Conservation (phyloP, 2,113 vertebrate species). For the Ploceus nigricollis region DNA sequence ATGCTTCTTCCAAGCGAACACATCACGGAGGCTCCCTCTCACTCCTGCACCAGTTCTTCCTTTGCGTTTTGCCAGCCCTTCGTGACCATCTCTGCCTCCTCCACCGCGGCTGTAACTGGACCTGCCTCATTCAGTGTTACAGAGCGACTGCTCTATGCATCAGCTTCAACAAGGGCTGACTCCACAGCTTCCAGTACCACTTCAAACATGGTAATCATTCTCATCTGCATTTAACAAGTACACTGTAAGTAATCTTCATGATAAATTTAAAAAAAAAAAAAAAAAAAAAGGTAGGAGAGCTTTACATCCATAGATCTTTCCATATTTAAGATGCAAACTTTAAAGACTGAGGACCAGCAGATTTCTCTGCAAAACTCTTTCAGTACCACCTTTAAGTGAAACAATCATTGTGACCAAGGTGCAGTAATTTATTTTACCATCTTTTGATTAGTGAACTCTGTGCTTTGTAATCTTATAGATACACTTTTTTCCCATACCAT, state of each 20-base stretch:
- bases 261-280: background rate
- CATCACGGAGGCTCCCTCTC: fast-evolving
- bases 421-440: background rate
- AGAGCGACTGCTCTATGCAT: background rate
- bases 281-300: fast-evolving
- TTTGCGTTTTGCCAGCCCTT: fast-evolving
- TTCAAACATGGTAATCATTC: background rate
- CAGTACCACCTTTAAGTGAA: background rate
- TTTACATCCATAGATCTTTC: background rate
- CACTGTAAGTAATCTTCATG: background rate
- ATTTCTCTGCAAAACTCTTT: background rate
- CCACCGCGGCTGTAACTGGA: background rate
- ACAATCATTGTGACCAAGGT: background rate
- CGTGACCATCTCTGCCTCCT: background rate
- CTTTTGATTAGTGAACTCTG: background rate
- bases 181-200: background rate
- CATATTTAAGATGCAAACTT: background rate
- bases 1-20: background rate
- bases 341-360: background rate
- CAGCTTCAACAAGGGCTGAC: background rate
- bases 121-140: background rate
- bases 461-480: background rate
- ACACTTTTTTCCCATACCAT: background rate
- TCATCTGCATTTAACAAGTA: background rate
- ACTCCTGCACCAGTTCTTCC: background rate